Conservation (phyloP, 2,888 invertebrate genomes). For the Conchocele bisecta region DNA sequence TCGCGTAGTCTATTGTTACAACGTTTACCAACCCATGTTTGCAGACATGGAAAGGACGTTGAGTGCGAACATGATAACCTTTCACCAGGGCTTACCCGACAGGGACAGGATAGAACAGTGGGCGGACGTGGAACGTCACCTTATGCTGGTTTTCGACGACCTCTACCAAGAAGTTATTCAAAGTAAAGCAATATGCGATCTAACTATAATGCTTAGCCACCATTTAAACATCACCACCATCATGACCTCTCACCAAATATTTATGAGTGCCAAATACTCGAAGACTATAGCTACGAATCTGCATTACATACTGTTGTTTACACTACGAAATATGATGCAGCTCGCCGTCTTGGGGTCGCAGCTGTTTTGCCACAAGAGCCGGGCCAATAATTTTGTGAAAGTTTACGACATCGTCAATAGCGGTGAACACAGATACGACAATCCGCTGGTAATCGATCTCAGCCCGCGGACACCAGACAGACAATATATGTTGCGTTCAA, state of each 20-base stretch:
- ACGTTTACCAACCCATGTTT: not conserved
- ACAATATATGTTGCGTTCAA: not conserved
- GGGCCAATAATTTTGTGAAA: constrained; percentile 4
- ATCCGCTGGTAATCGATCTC: constrained; percentile 13
- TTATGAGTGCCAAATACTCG: constrained; percentile 15
- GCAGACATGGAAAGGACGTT: not conserved
- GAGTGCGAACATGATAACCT: not conserved
- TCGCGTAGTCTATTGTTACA: not conserved
- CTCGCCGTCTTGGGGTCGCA: constrained; percentile 8
- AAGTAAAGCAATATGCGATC: constrained; percentile 5
- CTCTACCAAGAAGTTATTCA: constrained; percentile 1
- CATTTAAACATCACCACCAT: constrained; percentile 2
- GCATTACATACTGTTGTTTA: constrained; percentile 15
- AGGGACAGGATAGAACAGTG: not conserved
- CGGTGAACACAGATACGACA: not conserved
- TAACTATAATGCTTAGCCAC: not conserved
- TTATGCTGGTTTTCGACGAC: constrained; percentile 5
- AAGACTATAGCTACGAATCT: constrained; percentile 15
- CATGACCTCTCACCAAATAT: constrained; percentile 9
- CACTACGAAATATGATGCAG: constrained; percentile 3
- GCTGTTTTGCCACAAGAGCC: constrained; percentile 4
- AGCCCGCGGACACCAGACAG: constrained; percentile 2
- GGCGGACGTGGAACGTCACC: not conserved
- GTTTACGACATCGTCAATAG: constrained; percentile 3
- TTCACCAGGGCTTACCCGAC: constrained; percentile 1